A percentile compares a stretch with the other conserved stretches of the same genome.
phyloP scores from a whole-genome alignment of 1,140 invertebrate species.

The Drosophila ficusphila region DNA sequence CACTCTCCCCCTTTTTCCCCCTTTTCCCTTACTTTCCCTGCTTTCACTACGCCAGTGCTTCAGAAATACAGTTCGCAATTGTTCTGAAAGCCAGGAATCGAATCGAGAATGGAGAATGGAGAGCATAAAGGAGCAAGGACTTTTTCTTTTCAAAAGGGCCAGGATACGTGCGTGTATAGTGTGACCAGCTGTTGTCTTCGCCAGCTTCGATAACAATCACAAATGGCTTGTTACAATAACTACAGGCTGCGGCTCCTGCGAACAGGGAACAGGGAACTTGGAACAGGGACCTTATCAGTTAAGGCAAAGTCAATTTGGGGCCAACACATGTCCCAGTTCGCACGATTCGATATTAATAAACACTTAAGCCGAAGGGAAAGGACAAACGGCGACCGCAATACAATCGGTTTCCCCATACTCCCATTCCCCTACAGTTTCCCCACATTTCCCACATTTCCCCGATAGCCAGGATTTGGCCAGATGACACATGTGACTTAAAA shows the following conservation, averaged over 20 bases:
- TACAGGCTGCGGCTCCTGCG: slow-evolving; percentile 3
- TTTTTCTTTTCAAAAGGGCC: background rate
- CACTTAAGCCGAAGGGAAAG: slow-evolving; percentile 45
- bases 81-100: background rate
- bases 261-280: background rate
- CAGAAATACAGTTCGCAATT: slow-evolving; percentile 19
- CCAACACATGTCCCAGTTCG: slow-evolving; percentile 64
- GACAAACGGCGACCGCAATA: slow-evolving; percentile 10
- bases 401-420: slow-evolving; percentile 17
- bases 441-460: too few species aligned
- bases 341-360: slow-evolving; percentile 70
- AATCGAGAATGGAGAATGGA: slow-evolving; percentile 1
- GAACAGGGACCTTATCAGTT: slow-evolving; percentile 42
- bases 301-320: slow-evolving; percentile 60
- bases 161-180: background rate
- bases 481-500: slow-evolving; percentile 51
- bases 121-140: slow-evolving; percentile 3
- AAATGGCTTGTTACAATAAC: slow-evolving; percentile 46
- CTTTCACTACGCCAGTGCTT: background rate
- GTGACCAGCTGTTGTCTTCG: slow-evolving; percentile 46
- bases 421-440: too few species aligned
- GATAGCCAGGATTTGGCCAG: background rate
- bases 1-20: too few species aligned
- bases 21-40: too few species aligned
- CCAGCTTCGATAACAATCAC: slow-evolving; percentile 38